Conservation (phyloP, 2,113 vertebrate species). For the Neodon shergylaensis region DNA sequence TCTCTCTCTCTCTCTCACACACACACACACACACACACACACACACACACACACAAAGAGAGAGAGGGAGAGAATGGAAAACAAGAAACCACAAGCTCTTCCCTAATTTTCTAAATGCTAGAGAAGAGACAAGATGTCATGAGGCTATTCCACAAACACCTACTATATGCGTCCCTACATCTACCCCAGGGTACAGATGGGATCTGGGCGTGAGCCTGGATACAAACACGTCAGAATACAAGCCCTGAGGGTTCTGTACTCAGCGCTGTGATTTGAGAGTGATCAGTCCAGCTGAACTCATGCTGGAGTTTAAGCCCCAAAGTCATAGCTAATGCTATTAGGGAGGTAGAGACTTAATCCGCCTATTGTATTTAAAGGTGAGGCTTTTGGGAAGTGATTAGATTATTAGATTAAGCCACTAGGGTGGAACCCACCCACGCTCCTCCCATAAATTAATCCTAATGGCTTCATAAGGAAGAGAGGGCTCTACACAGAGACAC, state of each 20-base stretch:
- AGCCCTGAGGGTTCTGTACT: too few relatives aligned
- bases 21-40: not conserved
- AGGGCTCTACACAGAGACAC: not conserved
- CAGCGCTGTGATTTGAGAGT: not conserved
- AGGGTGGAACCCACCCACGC: not conserved
- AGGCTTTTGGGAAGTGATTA: not conserved
- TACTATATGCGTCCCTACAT: accelerated
- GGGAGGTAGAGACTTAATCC: not conserved
- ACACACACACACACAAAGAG: too few relatives aligned
- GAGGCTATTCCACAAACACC: not conserved
- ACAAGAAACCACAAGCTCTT: not conserved
- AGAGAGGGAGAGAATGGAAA: not conserved
- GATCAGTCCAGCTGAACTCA: not conserved
- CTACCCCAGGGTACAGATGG: too few relatives aligned
- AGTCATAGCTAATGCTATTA: conserved; percentile 4
- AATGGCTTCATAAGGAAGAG: not conserved
- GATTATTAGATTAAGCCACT: not conserved
- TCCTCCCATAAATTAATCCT: not conserved
- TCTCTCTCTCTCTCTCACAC: not conserved
- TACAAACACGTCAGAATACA: accelerated
- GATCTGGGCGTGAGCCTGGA: too few relatives aligned
- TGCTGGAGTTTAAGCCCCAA: not conserved
- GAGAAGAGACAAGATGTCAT: not conserved
- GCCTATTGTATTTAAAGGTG: not conserved
- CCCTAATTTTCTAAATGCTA: not conserved